phyloP scores from a whole-genome alignment of 2,888 invertebrate species.

The Pegoplata infirma region DNA sequence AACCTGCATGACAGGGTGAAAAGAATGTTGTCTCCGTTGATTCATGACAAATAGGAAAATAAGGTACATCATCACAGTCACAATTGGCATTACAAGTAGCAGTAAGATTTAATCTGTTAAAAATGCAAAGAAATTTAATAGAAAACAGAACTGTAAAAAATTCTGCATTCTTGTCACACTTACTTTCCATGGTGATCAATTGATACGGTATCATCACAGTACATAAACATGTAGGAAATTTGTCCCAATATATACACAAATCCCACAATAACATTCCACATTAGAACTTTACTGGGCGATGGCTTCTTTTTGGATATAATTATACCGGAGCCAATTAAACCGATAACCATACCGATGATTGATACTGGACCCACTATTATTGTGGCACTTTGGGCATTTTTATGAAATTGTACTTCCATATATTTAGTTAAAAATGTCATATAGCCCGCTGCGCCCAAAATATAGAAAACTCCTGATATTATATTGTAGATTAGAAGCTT shows the following conservation, averaged over 20 bases:
- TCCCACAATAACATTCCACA: conserved; percentile 83
- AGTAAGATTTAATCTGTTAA: conserved; percentile 79
- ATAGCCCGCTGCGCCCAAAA: conserved; percentile 82
- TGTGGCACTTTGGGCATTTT: conserved; percentile 83
- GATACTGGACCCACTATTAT: conserved; percentile 82
- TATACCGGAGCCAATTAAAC: conserved; percentile 81
- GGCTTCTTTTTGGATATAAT: conserved; percentile 82
- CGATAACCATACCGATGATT: conserved; percentile 81
- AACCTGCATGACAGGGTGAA: conserved; percentile 87
- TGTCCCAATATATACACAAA: conserved; percentile 80
- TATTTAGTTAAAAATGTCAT: conserved; percentile 87
- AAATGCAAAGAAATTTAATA: too few relatives aligned
- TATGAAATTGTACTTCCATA: conserved; percentile 85
- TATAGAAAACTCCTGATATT: conserved; percentile 82
- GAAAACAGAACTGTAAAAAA: not conserved
- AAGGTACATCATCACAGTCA: conserved; percentile 81
- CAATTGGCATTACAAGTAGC: conserved; percentile 81
- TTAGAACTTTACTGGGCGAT: conserved; percentile 80
- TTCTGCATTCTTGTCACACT: conserved; percentile 9
- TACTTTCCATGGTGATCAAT: conserved; percentile 68
- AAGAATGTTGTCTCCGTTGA: conserved; percentile 81
- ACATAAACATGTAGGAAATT: conserved; percentile 80
- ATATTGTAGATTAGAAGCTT: conserved; percentile 84
- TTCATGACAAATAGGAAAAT: conserved; percentile 83
- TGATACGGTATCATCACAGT: conserved; percentile 78